Evolutionary conservation across 2,888 invertebrate genomes (phyloP), one percentile per base, ranked within the genome.

Genomic region (Leptinotarsa rubiginosa): DNA sequence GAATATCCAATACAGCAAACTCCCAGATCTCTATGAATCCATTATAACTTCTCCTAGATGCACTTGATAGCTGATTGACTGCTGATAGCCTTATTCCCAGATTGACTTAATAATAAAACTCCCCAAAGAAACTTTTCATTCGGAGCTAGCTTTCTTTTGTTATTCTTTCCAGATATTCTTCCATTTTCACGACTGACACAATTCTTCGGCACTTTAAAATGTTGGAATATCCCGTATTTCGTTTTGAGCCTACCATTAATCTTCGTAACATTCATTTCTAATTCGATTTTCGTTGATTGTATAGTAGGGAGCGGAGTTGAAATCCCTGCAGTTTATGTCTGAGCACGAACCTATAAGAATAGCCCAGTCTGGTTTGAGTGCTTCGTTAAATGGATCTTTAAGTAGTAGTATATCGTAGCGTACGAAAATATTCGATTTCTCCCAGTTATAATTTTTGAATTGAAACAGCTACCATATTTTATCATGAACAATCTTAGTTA

Each of bases 301-400:
- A 74, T 31, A 22, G 75, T 65, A 79, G 81, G 75, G 73, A 75
- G 74, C 70, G 70, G 70, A 65, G 73, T 80, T 77, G 78, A 84
- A 86, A 86, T 86, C 86, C 85, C 83, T 80, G 77, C 77, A 83
- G 81, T 82, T 79, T 80, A 85, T 86, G 86, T 84, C 83, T 81
- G 80, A 82, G 85, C 86, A 86, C 86, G 86, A 82, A 82, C 78
- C 81, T 80, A 81, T 83, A 84, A 84, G 84, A 78, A 78, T 75
- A 69, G 73, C 50, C 68, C 78, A 76, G 71, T 76, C 71, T 77
- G 20, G 73, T 73, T 74, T 78, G 75, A 78, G 78, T 78, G 78
- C 78, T 78, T 78, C 73, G 75, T 78, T 76, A 72, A 75, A 52
- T 71, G 65, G n/a, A 49, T 54, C 31, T 70, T n/a, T 73, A 69